Conservation (phyloP, 2,113 vertebrate genomes). For the Probosciger aterrimus region DNA sequence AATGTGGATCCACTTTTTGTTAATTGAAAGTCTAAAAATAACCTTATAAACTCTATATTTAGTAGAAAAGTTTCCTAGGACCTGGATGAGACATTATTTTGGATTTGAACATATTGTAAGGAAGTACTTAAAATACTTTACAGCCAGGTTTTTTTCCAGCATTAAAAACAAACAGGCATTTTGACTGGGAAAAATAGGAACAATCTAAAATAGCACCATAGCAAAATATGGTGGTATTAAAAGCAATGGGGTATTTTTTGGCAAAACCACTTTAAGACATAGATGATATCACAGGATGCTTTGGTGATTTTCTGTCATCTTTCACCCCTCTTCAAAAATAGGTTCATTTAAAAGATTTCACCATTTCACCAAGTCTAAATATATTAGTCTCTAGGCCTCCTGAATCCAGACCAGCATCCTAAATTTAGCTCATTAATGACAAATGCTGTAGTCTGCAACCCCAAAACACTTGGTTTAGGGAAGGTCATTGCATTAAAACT, state of each 20-base stretch:
- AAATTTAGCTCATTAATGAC: background rate
- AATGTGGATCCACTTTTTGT: background rate
- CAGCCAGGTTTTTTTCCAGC: background rate
- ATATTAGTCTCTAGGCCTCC: background rate
- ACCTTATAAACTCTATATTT: background rate
- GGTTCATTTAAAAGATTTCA: background rate
- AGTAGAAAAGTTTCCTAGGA: background rate
- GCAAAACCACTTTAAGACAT: background rate
- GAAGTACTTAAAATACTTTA: conserved; percentile 2
- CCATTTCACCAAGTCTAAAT: background rate
- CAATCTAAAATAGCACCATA: background rate
- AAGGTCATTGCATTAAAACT: background rate
- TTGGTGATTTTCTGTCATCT: background rate
- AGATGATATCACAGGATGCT: background rate
- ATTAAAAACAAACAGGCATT: background rate
- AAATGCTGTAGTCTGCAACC: background rate
- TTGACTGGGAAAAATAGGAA: background rate
- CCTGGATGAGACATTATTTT: background rate
- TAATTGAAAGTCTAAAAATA: background rate
- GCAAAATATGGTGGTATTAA: background rate
- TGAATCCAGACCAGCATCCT: background rate
- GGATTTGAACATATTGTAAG: background rate
- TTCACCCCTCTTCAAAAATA: background rate
- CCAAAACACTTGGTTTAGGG: background rate
- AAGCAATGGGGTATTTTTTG: background rate